Evolutionary conservation across 2,797 vertebrate genomes (phyloP).

Genomic region (Lindbergichthys nudifrons): DNA sequence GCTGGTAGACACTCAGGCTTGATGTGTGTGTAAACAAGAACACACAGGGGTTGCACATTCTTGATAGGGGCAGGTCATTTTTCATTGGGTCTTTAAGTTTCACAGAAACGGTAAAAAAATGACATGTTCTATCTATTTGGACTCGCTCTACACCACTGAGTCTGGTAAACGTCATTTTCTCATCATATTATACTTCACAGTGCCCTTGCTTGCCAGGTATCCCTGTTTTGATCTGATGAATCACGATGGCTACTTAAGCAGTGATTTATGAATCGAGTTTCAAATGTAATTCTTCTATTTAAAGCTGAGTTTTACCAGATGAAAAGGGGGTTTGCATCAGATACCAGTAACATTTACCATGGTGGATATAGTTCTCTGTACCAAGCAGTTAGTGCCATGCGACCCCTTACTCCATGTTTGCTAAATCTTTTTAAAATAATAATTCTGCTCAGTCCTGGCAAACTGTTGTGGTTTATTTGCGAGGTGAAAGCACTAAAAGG

Average conservation of each 20-base stretch:
- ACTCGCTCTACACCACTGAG: neutral
- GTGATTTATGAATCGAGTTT: conserved; percentile 38
- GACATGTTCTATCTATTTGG: neutral
- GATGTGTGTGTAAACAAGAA: conserved; percentile 19
- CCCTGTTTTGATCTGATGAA: conserved; percentile 29
- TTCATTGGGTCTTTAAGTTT: neutral
- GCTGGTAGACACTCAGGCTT: conserved; percentile 2
- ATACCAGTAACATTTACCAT: conserved; percentile 31
- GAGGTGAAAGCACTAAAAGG: neutral
- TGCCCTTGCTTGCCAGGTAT: conserved; percentile 17
- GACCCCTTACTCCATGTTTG: conserved; percentile 2
- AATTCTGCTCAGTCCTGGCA: too few species aligned
- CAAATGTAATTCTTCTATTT: conserved; percentile 42
- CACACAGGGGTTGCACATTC: conserved; percentile 3
- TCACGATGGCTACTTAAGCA: conserved; percentile 12
- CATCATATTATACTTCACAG: conserved; percentile 1
- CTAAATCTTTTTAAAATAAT: conserved; percentile 7
- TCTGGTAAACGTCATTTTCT: neutral
- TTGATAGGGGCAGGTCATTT: neutral
- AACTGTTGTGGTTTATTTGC: neutral
- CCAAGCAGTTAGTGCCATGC: neutral
- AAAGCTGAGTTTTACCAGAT: conserved; percentile 11
- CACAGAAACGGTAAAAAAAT: neutral
- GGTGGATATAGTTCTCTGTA: neutral
- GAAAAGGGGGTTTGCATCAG: conserved; percentile 11